Evolutionary conservation across 2,113 vertebrate species (phyloP), one percentile per base, ranked within the genome.

Genomic region (Trinectes maculatus): DNA sequence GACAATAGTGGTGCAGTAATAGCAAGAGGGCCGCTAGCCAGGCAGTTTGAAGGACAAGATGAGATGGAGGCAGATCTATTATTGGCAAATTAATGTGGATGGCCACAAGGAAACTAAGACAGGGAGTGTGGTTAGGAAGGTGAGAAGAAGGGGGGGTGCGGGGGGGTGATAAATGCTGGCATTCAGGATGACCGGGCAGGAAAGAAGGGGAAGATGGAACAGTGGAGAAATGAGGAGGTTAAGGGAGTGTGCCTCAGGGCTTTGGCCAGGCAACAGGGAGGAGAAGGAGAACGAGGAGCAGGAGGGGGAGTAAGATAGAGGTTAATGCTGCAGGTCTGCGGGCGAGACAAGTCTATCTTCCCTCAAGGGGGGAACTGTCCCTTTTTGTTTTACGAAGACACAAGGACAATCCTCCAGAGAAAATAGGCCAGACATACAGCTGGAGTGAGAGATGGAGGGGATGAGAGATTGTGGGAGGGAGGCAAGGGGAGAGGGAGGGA

Each of bases 311-410:
- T 44, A 61, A 65, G 71, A 73, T 78, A 73, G 70, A 55, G 79
- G 77, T 62, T 42, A 58, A 43, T 42, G 52, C 59, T 74, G 74
- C 68, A 85, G 82, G 84, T 84, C 87, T 88, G 84, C 71, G 52
- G 88, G 90, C 71, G 28, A 90, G 89, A 92, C 90, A 92, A 89
- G 84, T 85, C 87, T 91, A 89, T 92, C 87, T 87, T 33, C 54
- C 88, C 82, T 85, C 63, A 58, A n/a, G 80, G 75, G 86, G 81
- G 22, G 33, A 64, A 81, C 77, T 64, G 36, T 40, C 57, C 40
- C 44, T 48, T 85, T 88, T 19, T 91, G 89, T 84, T 92, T 89
- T 72, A 70, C 66, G 82, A 85, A 77, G 89, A 89, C 84, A 88
- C 81, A 88, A 68, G 44, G 77, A 75, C 56, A 86, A 83, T 60